Evolutionary conservation across 1,140 invertebrate species (phyloP), one percentile per base, ranked within the genome.

Genomic region (Heliconius nattereri): DNA sequence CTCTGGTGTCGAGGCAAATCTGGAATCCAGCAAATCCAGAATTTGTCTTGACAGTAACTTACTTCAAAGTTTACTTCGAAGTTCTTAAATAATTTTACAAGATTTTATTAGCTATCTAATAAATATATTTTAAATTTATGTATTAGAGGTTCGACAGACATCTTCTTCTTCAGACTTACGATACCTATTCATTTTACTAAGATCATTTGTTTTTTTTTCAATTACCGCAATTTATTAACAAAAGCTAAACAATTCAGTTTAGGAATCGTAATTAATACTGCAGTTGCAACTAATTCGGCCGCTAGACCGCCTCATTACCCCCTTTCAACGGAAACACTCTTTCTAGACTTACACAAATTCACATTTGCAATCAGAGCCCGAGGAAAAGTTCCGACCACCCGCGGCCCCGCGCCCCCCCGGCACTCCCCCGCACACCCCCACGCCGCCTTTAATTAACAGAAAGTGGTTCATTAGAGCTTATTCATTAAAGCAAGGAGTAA

Each of bases 401-500:
- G 79, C 83, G 37, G 76, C 82, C 85, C 72, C 86, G 78, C 85
- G 77, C 40, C 13, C 40, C 9, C 86, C 86, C 89, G 89, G 0
- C 3, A 0, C 40, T 16, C 40, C 40, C 40, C 72, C 86, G 78
- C 85, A 73, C 40, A 45, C 86, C 86, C 89, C 90, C 89, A 87
- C 90, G 90, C 95, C 92, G 95, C 96, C 96, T 97, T 97, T 97
- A 97, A 97, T 97, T 97, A 96, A 97, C 96, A 96, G 96, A 97
- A 97, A 97, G 96, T 97, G 96, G 96, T 97, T 97, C 96, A 97
- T 97, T 97, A 97, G 96, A 96, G 96, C 96, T 97, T 97, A 97
- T 97, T 97, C 96, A 97, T 97, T 97, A 97, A 96, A 96, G 96
- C 96, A 96, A 96, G 96, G 96, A 96, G 96, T 97, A 97, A 97